phyloP scores from a whole-genome alignment of 2,888 invertebrate species.

The Andricus quercusramuli region DNA sequence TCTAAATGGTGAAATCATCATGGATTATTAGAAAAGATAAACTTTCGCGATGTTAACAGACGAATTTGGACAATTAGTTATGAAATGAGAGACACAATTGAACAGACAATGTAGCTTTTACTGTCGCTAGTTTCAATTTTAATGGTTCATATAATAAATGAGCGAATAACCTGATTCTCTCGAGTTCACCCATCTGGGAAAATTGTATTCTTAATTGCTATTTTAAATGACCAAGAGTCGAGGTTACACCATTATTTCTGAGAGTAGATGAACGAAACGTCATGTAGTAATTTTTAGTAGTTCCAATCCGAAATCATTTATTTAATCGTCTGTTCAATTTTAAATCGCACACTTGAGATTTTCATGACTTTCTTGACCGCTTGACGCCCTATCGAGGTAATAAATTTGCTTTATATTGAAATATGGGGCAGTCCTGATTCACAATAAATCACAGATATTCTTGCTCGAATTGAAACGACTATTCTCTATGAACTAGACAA shows the following conservation, averaged over 20 bases:
- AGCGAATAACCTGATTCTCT: slow-evolving; percentile 16
- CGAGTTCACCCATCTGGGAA: slow-evolving; percentile 17
- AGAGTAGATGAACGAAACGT: too few species aligned
- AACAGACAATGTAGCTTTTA: background rate
- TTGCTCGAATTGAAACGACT: slow-evolving; percentile 15
- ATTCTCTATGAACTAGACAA: background rate
- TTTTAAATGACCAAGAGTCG: background rate
- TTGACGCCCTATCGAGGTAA: background rate
- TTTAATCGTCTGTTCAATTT: too few species aligned
- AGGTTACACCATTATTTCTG: background rate
- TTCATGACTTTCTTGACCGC: background rate
- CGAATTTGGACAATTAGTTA: background rate
- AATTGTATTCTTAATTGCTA: slow-evolving; percentile 5
- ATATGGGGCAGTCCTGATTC: background rate
- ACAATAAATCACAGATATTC: slow-evolving; percentile 2
- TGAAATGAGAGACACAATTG: background rate
- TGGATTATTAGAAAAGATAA: background rate
- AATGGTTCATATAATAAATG: slow-evolving; percentile 7
- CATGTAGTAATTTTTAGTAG: too few species aligned
- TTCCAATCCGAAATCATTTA: too few species aligned
- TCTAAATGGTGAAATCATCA: background rate
- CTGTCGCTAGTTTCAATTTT: slow-evolving; percentile 14
- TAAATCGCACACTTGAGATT: too few species aligned
- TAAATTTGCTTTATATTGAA: background rate
- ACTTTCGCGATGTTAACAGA: background rate